These are phyloP conservation scores for Euproctis similis DNA, from an alignment of 2,888 invertebrate species.

Conservation along the genomic window DNA sequence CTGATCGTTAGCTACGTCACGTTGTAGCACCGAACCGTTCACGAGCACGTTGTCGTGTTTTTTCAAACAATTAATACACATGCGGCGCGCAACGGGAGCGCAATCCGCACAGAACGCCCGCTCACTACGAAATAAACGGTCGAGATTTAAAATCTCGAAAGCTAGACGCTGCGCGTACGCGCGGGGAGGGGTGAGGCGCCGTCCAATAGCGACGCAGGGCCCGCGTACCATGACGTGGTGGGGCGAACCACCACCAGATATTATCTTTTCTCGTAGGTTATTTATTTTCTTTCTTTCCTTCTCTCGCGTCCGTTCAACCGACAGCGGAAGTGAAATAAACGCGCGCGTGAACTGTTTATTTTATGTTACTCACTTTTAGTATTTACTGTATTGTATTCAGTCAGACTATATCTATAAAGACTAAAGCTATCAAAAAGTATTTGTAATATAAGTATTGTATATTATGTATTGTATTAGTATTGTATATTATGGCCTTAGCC, in stretches of 20 bases:
- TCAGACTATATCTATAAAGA: too few relatives aligned
- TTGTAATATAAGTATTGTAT: too few relatives aligned
- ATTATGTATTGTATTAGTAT: too few relatives aligned
- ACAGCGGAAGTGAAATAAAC: conserved; percentile 70
- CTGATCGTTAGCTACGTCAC: conserved; percentile 64
- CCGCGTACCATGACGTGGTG: conserved; percentile 55
- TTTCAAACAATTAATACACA: conserved; percentile 39
- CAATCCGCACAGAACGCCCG: conserved; percentile 52
- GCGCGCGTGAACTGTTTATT: conserved; percentile 63
- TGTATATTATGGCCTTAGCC: too few relatives aligned
- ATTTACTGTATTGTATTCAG: too few relatives aligned
- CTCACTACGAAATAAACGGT: conserved; percentile 73
- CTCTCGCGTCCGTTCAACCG: conserved; percentile 66
- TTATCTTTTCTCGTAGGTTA: conserved; percentile 70
- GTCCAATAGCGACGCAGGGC: conserved; percentile 52
- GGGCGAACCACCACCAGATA: conserved; percentile 53
- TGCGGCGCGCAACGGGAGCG: conserved; percentile 35
- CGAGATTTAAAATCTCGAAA: conserved; percentile 74
- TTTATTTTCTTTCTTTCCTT: conserved; percentile 70
- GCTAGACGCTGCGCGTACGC: conserved; percentile 68
- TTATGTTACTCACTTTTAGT: conserved; percentile 18
- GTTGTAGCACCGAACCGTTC: conserved; percentile 61
- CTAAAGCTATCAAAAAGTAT: too few relatives aligned
- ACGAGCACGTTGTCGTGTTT: conserved; percentile 65
- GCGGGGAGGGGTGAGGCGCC: conserved; percentile 35